Evolutionary conservation across 2,888 invertebrate genomes (phyloP).

Genomic region (Byasa hedistus): DNA sequence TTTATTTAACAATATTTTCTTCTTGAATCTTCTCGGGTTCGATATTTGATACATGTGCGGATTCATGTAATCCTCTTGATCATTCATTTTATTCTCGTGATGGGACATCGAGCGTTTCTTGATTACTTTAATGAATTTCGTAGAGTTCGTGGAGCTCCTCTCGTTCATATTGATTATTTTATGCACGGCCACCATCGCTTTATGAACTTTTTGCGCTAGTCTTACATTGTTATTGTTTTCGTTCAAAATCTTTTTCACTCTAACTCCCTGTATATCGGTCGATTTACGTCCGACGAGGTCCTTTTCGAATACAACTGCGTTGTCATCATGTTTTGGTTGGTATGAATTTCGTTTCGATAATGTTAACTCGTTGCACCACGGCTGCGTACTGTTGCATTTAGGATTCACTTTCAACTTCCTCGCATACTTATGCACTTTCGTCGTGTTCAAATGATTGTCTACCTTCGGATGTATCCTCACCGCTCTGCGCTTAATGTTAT

Average conservation of each 20-base stretch:
- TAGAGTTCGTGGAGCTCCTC: constrained; percentile 30
- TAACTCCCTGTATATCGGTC: constrained; percentile 12
- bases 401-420: constrained; percentile 12
- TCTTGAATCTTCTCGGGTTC: constrained; percentile 19
- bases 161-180: constrained; percentile 43
- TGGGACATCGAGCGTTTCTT: constrained; percentile 39
- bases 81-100: constrained; percentile 18
- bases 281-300: constrained; percentile 21
- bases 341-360: not conserved
- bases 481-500: constrained; percentile 12
- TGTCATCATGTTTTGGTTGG: constrained; percentile 21
- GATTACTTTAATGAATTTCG: constrained; percentile 31
- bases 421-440: constrained; percentile 9
- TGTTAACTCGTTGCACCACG: constrained; percentile 6
- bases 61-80: constrained; percentile 4
- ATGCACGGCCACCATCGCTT: constrained; percentile 45
- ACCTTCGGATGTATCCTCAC: constrained; percentile 16
- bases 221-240: constrained; percentile 35
- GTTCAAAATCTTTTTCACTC: constrained; percentile 26
- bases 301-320: constrained; percentile 14
- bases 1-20: constrained; percentile 41
- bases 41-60: constrained; percentile 19
- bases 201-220: constrained; percentile 42
- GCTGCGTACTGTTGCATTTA: constrained; percentile 12
- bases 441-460: not conserved